A percentile compares a stretch with the other conserved stretches of the same genome.
These are phyloP conservation scores for Phalloptychus januarius DNA, from an alignment of 2,797 vertebrate genomes.

Conservation along the genomic window DNA sequence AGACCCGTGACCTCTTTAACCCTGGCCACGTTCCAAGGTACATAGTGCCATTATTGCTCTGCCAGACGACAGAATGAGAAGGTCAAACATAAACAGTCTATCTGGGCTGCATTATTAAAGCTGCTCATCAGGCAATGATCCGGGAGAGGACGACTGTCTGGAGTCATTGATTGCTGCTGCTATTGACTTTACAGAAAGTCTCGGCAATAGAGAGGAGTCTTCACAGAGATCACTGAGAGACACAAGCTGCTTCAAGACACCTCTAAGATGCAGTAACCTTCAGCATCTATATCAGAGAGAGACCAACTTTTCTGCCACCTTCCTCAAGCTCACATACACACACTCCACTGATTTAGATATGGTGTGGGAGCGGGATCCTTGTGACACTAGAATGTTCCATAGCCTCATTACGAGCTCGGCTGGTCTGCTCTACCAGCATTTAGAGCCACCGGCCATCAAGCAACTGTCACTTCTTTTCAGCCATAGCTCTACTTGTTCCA, in stretches of 20 bases:
- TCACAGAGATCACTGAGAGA: conserved; percentile 30
- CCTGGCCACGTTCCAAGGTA: background rate
- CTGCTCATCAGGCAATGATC: conserved; percentile 15
- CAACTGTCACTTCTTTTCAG: conserved; percentile 72
- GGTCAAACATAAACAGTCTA: conserved; percentile 21
- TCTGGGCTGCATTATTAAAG: conserved; percentile 10
- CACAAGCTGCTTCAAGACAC: background rate
- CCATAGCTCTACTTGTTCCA: conserved; percentile 29
- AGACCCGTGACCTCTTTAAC: conserved; percentile 2
- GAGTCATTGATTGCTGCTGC: conserved; percentile 35
- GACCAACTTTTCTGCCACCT: background rate
- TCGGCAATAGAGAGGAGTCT: conserved; percentile 17
- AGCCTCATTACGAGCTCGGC: conserved; percentile 57
- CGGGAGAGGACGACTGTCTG: conserved; percentile 33
- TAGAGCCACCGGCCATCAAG: conserved; percentile 65
- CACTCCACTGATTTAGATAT: conserved; percentile 39
- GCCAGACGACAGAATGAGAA: conserved; percentile 21
- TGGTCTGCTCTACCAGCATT: conserved; percentile 45
- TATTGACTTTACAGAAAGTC: conserved; percentile 38
- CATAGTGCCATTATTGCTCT: conserved; percentile 9
- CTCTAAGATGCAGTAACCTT: conserved; percentile 2
- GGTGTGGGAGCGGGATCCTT: conserved; percentile 54
- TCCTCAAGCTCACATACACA: conserved; percentile 3
- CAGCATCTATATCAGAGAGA: background rate
- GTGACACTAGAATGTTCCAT: conserved; percentile 63